Evolutionary conservation across 2,113 vertebrate species (phyloP).

Genomic region (Hippocampus guttulatus): DNA sequence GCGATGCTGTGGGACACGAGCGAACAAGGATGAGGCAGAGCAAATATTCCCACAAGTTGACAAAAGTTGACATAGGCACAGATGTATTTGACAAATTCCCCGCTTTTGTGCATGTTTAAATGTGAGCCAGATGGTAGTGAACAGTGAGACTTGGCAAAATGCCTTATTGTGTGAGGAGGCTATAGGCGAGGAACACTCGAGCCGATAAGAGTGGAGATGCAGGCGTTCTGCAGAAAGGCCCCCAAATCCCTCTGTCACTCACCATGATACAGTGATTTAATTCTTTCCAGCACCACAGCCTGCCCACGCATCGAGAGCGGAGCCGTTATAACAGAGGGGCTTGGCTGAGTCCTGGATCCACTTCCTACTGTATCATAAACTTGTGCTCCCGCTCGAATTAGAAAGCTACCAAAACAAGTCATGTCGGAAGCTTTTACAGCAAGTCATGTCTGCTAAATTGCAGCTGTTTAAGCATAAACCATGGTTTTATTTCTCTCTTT

Average conservation of each 20-base stretch:
- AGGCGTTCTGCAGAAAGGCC: slow-evolving; percentile 54
- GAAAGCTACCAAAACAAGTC: slow-evolving; percentile 41
- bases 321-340: slow-evolving; percentile 55
- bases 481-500: not conserved
- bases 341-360: slow-evolving; percentile 54
- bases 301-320: slow-evolving; percentile 52
- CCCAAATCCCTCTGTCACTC: slow-evolving; percentile 68
- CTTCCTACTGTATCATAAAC: slow-evolving; percentile 66
- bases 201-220: slow-evolving; percentile 65
- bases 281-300: slow-evolving; percentile 67
- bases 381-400: slow-evolving; percentile 31
- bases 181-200: slow-evolving; percentile 60
- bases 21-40: slow-evolving; percentile 52
- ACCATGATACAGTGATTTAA: slow-evolving; percentile 63
- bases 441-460: slow-evolving; percentile 2
- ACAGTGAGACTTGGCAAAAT: slow-evolving; percentile 66
- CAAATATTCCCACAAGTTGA: slow-evolving; percentile 72
- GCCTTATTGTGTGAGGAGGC: slow-evolving; percentile 64
- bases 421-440: slow-evolving; percentile 32
- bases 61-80: slow-evolving; percentile 71
- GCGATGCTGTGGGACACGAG: slow-evolving; percentile 33
- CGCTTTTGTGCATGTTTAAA: slow-evolving; percentile 73
- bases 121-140: slow-evolving; percentile 75
- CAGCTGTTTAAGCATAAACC: not conserved
- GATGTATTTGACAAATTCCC: slow-evolving; percentile 76